Evolutionary conservation across 2,888 invertebrate species (phyloP).

Genomic region (Ectropis crepuscularia): DNA sequence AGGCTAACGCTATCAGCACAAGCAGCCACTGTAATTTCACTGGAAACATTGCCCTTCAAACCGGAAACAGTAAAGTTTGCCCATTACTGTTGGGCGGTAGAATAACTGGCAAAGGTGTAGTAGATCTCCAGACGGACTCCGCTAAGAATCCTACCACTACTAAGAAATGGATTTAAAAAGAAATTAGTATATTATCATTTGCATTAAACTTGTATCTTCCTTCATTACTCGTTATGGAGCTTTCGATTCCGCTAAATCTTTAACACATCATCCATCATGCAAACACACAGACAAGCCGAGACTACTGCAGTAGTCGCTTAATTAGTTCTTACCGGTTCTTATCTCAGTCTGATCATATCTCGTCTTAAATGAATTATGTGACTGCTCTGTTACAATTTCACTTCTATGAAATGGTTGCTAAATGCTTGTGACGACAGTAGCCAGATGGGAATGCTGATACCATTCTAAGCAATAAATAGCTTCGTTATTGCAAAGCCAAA

Average conservation of each 20-base stretch:
- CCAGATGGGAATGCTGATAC: constrained; percentile 15
- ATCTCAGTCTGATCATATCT: constrained; percentile 29
- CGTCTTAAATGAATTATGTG: constrained; percentile 31
- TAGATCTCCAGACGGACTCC: no score
- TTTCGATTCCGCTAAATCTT: constrained; percentile 28
- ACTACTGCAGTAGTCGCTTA: constrained; percentile 27
- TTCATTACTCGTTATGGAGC: constrained; percentile 2
- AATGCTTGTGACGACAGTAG: constrained; percentile 28
- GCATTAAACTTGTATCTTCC: no score
- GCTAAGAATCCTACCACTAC: no score
- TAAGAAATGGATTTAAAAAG: no score
- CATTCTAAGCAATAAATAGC: constrained; percentile 3
- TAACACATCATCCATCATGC: constrained; percentile 31
- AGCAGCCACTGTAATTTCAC: no score
- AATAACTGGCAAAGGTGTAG: no score
- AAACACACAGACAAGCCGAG: constrained; percentile 19
- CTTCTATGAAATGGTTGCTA: constrained; percentile 32
- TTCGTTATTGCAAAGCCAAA: background rate
- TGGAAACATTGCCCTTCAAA: no score
- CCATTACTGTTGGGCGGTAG: no score
- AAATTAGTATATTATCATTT: no score
- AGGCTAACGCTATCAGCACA: no score
- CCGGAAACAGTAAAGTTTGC: no score
- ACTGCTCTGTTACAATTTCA: constrained; percentile 34
- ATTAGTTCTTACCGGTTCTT: constrained; percentile 33